Conservation (phyloP, 2,888 invertebrate species). For the Busseola fusca region DNA sequence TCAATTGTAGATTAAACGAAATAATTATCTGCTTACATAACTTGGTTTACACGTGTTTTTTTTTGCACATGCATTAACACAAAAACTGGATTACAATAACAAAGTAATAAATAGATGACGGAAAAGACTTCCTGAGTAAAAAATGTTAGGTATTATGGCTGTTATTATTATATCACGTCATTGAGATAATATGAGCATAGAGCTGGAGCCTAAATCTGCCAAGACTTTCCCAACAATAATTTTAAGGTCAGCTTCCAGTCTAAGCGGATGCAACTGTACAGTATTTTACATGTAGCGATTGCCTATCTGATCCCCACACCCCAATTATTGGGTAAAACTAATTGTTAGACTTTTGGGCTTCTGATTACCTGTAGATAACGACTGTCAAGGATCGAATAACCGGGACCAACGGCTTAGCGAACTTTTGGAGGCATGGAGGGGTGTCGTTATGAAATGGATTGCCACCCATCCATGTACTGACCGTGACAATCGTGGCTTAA, state of each 20-base stretch:
- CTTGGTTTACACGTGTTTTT: not conserved
- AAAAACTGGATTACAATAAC: slow-evolving; percentile 1
- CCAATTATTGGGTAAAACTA: not conserved
- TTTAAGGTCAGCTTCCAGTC: not conserved
- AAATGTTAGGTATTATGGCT: not conserved
- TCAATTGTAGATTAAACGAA: not conserved
- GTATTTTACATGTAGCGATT: not conserved
- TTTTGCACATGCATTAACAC: slow-evolving; percentile 1
- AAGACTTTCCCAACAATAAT: not conserved
- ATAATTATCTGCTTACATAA: not conserved
- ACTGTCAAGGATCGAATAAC: not conserved
- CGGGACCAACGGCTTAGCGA: not conserved
- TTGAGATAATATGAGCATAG: not conserved
- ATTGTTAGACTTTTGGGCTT: not conserved
- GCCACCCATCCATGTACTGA: not conserved
- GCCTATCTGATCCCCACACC: not conserved
- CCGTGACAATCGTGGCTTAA: not conserved
- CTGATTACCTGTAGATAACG: not conserved
- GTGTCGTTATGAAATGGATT: not conserved
- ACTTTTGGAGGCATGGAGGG: not conserved
- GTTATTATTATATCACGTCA: not conserved
- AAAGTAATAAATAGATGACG: not conserved
- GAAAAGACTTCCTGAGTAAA: not conserved
- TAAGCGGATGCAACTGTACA: not conserved
- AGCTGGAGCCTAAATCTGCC: not conserved